Evolutionary conservation across 1,140 invertebrate genomes (phyloP).

Genomic region (Nomia melanderi): DNA sequence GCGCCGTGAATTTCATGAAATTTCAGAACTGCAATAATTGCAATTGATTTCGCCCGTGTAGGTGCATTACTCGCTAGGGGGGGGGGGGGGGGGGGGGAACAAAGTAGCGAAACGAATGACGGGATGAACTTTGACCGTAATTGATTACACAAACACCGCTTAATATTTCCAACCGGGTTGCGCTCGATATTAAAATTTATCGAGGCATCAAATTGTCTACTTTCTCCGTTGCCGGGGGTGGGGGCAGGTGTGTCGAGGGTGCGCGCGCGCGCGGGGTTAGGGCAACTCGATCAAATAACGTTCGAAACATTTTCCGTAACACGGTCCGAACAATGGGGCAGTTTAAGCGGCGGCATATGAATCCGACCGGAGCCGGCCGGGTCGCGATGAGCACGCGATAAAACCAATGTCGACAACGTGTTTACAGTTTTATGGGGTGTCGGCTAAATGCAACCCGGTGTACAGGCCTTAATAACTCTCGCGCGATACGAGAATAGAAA

Average conservation of each 20-base stretch:
- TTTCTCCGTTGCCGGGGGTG: too few relatives aligned
- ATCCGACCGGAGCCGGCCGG: conserved; percentile 20
- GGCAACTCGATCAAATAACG: conserved; percentile 2
- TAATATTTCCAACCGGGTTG: too few relatives aligned
- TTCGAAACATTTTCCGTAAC: background rate
- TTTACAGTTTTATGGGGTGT: conserved; percentile 65
- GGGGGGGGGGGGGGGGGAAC: too few relatives aligned
- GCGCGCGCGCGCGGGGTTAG: background rate
- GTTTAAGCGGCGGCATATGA: conserved; percentile 38
- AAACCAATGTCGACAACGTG: conserved; percentile 60
- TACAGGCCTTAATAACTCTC: conserved; percentile 48
- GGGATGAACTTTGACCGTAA: too few relatives aligned
- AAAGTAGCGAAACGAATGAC: too few relatives aligned
- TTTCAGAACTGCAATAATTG: too few relatives aligned
- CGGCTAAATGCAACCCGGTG: conserved; percentile 38
- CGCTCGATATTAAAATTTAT: conserved; percentile 2
- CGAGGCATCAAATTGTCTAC: background rate
- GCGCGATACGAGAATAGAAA: conserved; percentile 36
- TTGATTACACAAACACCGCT: too few relatives aligned
- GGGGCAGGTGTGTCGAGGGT: background rate
- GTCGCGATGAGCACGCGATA: conserved; percentile 54
- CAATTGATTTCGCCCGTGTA: too few relatives aligned
- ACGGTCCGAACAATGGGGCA: background rate
- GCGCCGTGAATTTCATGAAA: too few relatives aligned
- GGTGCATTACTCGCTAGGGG: too few relatives aligned